Evolutionary conservation across 2,113 vertebrate genomes (phyloP), one percentile per base, ranked within the genome.

Genomic region (Entomyzon cyanotis): DNA sequence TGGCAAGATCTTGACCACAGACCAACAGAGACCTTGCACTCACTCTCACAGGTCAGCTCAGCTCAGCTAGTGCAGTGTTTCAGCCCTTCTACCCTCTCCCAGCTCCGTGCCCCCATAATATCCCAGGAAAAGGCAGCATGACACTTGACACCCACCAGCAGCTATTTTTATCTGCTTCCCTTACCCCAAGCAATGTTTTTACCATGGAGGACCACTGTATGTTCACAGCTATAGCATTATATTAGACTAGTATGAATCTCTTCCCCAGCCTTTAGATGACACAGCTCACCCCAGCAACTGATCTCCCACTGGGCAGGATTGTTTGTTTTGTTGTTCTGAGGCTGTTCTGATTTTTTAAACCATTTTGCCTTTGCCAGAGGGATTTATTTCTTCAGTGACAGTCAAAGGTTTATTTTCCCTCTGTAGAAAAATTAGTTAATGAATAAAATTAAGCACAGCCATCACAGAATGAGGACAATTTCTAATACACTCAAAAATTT

Each of bases 41-140:
- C 11, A 4, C 6, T 25, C 2, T 2, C 55, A 22, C 11, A 28
- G 20, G 22, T 19, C n/a, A 39, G 21, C n/a, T 75, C 7, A 74
- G 76, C 42, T 39, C 39, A 39, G 39, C 14, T 13, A 47, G 44
- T 4, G 3, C 39, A 21, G 1, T 1, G 9, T 49, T 64, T 18
- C 89, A 52, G 35, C 62, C 18, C 9, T n/a, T 58, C 19, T 37
- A 2, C 22, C 37, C 37, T 65, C 27, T 56, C 37, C 46, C 28
- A 25, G 7, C 15, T 81, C 16, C 9, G 31, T 12, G 22, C 10
- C 4, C 7, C 11, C 28, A 27, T 6, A 23, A 10, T 1, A 56
- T 1, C 62, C 27, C 56, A 60, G 62, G 37, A 86, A 58, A 60
- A 47, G 1, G 5, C 23, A 82, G 47, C 0, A 0, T 10, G 7